Evolutionary conservation across 30 jellyfish, hydroid and myxozoan species (phyloP), one percentile per base, ranked within the genome.

Genomic region (Pelagia noctiluca): DNA sequence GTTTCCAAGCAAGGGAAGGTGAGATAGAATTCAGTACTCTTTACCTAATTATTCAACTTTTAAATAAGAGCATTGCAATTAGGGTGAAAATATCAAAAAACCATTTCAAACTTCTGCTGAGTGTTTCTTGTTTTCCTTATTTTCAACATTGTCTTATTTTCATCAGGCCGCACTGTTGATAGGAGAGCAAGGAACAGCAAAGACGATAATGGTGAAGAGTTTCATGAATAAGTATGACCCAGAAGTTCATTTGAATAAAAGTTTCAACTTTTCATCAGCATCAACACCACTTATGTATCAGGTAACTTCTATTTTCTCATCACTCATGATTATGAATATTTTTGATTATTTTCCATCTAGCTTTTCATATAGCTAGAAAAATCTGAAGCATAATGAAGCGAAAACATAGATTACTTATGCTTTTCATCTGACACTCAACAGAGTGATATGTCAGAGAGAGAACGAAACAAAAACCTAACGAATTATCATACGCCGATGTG

Each of bases 131-230:
- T 53, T 47, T 8, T 47, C 61, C 61, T 4, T 53, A 19, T 33
- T 19, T 57, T 57, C 28, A 12, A 11, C 72, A n/a, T 66, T 13
- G 21, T 62, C 28, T 5, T 50, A 33, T 64, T 35, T 63, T 29
- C 61, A 33, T 28, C n/a, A 88, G 97, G 97, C 97, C 57, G 90
- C 97, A 28, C 37, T 88, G 86, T 52, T 88, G 72, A 88, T 88
- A n/a, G 97, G 97, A 61, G 97, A 88, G 38, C 97, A 88, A 52
- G 97, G 97, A 46, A 88, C 97, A 31, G 97, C 93, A 8, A 88
- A 88, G 72, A 88, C 97, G 7, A 88, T 88, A 53, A 88, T 88
- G 97, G 76, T 88, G 35, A 80, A 88, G 75, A 88, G 97, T 73
- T 77, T n/a, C 75, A 88, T 88, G 97, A 75, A 46, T 31, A 80